A percentile compares a stretch with the other conserved stretches of the same genome.
phyloP scores from a whole-genome alignment of 2,888 invertebrate species.

The Acronicta psi region DNA sequence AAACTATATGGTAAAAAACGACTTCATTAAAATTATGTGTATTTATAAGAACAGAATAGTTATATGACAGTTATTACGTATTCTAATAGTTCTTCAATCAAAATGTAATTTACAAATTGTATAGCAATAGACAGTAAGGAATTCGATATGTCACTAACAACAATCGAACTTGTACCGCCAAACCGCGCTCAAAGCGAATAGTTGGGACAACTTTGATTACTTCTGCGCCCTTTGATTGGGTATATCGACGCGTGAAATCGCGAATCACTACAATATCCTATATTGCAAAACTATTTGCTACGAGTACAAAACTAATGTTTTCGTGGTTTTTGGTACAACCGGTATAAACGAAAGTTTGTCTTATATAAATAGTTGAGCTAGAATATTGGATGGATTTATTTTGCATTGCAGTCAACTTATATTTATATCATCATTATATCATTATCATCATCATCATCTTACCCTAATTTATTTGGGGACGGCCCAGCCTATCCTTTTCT shows the following conservation, averaged over 20 bases:
- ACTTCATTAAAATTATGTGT: too few relatives aligned
- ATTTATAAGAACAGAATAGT: too few relatives aligned
- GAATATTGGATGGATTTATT: too few relatives aligned
- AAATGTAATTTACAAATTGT: not conserved
- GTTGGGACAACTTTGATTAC: conserved; percentile 47
- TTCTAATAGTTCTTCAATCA: not conserved
- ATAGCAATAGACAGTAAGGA: not conserved
- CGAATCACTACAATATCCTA: conserved; percentile 10
- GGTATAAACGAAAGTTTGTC: too few relatives aligned
- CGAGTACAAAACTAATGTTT: conserved; percentile 1
- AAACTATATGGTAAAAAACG: too few relatives aligned
- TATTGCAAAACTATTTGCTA: conserved; percentile 27
- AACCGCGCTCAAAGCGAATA: conserved; percentile 37
- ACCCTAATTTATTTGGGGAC: too few relatives aligned
- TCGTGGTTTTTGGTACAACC: not conserved
- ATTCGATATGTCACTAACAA: conserved; percentile 17
- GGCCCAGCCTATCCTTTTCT: too few relatives aligned
- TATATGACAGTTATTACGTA: too few relatives aligned
- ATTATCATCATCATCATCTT: too few relatives aligned
- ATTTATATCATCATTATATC: too few relatives aligned
- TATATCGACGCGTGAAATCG: conserved; percentile 37
- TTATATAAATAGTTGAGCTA: too few relatives aligned
- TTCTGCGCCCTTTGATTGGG: conserved; percentile 36
- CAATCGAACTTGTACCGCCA: conserved; percentile 22
- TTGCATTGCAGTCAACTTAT: too few relatives aligned